Evolutionary conservation across 1,140 invertebrate species (phyloP), one percentile per base, ranked within the genome.

Genomic region (Drosophila sp.): DNA sequence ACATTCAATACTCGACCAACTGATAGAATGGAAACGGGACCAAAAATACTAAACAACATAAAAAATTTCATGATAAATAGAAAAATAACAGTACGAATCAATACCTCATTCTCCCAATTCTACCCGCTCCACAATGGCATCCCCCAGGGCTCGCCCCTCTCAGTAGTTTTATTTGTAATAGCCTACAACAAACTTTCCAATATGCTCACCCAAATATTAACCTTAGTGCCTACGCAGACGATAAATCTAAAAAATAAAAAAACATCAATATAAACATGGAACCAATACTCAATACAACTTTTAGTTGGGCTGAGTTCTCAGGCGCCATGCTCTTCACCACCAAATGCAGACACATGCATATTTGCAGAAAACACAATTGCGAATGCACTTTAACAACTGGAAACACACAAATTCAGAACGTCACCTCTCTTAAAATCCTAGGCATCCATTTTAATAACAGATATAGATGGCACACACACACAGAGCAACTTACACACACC

Each of bases 401-500:
- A n/a, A 65, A 69, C 45, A 69, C 51, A 48, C 62, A 70, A 57
- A 71, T 75, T 7, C 16, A 50, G 50, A 48, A 69, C 8, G 43
- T 45, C 27, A 46, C 56, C 16, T 56, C 40, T 56, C 27, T 65
- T 34, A 75, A 66, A 56, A 75, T 75, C 40, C 40, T 70, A 21
- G 72, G 64, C 7, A 0, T 76, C 9, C 51, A 50, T 8, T 78
- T 74, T 34, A 72, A 72, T 32, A 64, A 56, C 56, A 76, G 32
- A 65, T 53, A 70, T 51, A 73, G 53, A 16, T 70, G 65, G 72
- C 46, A 62, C 16, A 65, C 32, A 2, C 70, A 70, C 34, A 64
- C 61, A 34, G 32, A 50, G 29, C 34, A 53, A 41, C 16, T 72
- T 41, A 21, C 58, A 43, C 21, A 56, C 50, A 56, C 18, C 40